Conservation (phyloP, 2,888 invertebrate genomes). For the Omphaloscelis lunosa region DNA sequence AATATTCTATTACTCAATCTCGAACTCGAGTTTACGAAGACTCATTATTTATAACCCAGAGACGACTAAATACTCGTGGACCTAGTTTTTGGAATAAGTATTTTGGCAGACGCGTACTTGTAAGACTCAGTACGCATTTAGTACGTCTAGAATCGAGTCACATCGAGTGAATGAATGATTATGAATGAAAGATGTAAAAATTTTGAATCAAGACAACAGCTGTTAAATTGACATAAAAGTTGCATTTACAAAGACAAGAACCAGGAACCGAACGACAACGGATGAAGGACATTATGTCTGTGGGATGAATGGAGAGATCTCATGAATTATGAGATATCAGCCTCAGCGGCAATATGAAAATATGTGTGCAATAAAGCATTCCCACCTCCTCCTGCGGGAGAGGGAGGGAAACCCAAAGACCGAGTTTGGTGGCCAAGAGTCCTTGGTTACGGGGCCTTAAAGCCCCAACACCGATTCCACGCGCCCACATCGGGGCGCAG, state of each 20-base stretch:
- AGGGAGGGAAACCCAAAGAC: too few species aligned
- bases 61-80: neutral
- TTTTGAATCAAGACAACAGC: neutral
- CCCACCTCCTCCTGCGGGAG: too few species aligned
- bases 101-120: neutral
- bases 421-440: too few species aligned
- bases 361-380: too few species aligned
- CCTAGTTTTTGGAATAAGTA: neutral
- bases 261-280: neutral
- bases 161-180: constrained; percentile 6
- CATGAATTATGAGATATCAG: too few species aligned
- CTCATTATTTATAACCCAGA: neutral
- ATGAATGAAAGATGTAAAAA: constrained; percentile 16
- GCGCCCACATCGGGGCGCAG: too few species aligned
- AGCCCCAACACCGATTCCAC: too few species aligned
- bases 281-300: too few species aligned
- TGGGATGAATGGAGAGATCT: too few species aligned
- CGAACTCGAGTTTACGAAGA: neutral
- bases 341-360: too few species aligned
- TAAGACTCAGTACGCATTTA: neutral
- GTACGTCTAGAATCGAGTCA: neutral
- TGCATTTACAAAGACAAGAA: constrained; percentile 30
- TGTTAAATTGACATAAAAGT: constrained; percentile 24
- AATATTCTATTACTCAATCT: neutral
- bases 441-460: too few species aligned